phyloP scores from a whole-genome alignment of 1,140 invertebrate genomes.

The Bilobella aurantiaca region DNA sequence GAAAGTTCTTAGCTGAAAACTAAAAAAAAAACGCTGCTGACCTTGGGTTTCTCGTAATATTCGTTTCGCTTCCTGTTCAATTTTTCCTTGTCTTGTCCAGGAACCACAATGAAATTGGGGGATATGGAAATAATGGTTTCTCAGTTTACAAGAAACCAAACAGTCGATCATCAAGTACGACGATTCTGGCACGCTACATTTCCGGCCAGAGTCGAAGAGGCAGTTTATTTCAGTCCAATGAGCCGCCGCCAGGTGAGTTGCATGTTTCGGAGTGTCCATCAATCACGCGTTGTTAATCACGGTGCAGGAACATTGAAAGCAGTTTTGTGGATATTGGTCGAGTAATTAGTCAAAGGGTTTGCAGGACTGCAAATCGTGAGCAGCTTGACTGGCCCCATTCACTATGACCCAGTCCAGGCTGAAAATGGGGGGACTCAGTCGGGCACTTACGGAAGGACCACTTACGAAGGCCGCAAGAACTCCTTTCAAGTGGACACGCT shows the following conservation, averaged over 20 bases:
- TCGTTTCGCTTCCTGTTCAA: neutral
- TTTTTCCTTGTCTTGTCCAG: neutral
- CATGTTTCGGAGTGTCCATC: neutral
- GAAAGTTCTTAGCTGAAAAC: no score
- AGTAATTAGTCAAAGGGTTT: no score
- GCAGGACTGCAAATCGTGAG: neutral
- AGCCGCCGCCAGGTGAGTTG: constrained; percentile 12
- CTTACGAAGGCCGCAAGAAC: constrained; percentile 25
- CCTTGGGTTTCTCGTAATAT: no score
- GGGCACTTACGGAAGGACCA: constrained; percentile 12
- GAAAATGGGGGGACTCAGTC: neutral
- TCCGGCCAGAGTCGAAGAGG: constrained; percentile 15
- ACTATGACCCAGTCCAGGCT: neutral
- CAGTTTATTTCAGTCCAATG: constrained; percentile 10
- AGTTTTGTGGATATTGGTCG: no score
- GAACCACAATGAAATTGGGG: constrained; percentile 20
- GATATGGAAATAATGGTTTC: no score
- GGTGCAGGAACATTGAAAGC: no score
- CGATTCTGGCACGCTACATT: constrained; percentile 18
- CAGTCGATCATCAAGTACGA: neutral
- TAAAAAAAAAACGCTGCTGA: no score
- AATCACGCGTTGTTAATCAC: no score
- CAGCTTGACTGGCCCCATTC: neutral
- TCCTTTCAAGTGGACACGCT: constrained; percentile 19
- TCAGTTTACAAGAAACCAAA: neutral